A percentile compares a stretch with the other conserved stretches of the same genome.
These are phyloP conservation scores for Pseudorhombus dupliciocellatus DNA, from an alignment of 2,113 vertebrate species.

Conservation along the genomic window DNA sequence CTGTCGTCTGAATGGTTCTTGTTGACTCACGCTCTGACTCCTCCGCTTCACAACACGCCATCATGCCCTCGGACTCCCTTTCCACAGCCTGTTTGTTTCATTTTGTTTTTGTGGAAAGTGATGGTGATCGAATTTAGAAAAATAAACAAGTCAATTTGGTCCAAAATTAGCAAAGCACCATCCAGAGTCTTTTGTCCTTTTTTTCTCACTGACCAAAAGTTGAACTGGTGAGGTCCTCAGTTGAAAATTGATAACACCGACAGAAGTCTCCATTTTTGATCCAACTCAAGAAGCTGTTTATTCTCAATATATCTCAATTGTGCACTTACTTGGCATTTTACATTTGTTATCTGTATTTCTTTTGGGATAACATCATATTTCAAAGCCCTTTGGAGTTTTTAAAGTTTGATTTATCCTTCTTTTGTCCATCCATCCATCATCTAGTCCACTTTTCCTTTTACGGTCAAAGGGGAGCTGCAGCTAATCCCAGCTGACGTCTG, in stretches of 20 bases:
- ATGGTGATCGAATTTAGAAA: neutral
- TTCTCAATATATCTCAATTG: too few relatives aligned
- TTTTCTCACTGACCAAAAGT: neutral
- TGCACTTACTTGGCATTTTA: too few relatives aligned
- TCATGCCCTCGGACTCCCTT: conserved; percentile 14
- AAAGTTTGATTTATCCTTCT: too few relatives aligned
- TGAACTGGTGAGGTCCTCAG: neutral
- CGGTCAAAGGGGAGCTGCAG: too few relatives aligned
- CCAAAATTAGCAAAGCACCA: neutral
- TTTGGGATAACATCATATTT: too few relatives aligned
- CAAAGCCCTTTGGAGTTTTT: too few relatives aligned
- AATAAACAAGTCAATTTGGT: neutral
- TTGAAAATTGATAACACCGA: neutral
- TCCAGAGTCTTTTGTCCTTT: neutral
- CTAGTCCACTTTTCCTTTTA: too few relatives aligned
- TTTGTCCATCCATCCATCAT: too few relatives aligned
- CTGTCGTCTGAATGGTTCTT: conserved; percentile 48
- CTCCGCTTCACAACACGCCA: conserved; percentile 47
- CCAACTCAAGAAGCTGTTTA: too few relatives aligned
- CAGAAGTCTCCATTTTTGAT: too few relatives aligned
- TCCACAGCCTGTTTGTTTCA: neutral
- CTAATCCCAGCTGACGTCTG: too few relatives aligned
- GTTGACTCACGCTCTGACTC: conserved; percentile 55
- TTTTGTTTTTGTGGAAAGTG: neutral
- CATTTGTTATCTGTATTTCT: too few relatives aligned